Base-by-base conservation (phyloP, 2,113 vertebrate genomes). In the Phodopus roborovskii region DNA sequence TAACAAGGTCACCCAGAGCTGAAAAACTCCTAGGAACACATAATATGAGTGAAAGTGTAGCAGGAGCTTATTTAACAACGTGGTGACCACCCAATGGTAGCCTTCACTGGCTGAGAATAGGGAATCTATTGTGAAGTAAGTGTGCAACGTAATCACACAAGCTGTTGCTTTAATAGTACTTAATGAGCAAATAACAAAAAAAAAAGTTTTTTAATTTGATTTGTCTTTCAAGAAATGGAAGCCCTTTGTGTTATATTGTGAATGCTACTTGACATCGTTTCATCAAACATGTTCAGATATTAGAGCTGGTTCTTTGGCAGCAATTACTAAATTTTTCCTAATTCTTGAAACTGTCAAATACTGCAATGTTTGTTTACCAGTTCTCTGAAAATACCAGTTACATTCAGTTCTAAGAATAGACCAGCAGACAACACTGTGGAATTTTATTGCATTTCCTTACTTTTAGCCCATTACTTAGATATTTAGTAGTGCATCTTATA, bases 301-400 rank as follows among this genome's bases (percentile, higher is more conserved):
- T 56, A 71, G 66, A 39, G 48, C 62, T 71, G 16, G 8, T 33
- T 78, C 45, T 74, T 50, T 82, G 5, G 15, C 45, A 42, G 36
- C 26, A 84, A 56, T 0, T 24, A 26, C 36, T 42, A 4, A 60
- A 6, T 71, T 62, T 73, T 82, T 70, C 86, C 48, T 83, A 66
- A 78, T 48, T 62, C 78, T 89, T 78, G 19, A 90, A 87, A 75
- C 24, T 48, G 1, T 71, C 81, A 75, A 79, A 92, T 11, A 36
- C 39, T 75, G 88, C 33, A 82, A 95, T 36, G 50, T 92, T 56
- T 88, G n/a, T 45, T 82, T 84, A n/a, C 24, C 28, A 66, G 19
- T 60, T 92, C 53, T 89, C 22, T 85, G 75, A 94, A 94, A 96
- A 91, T 30, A 58, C 33, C 24, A 64, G 15, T 66, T 86, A 66